phyloP scores from a whole-genome alignment of 1,140 invertebrate species.

The Drosophila seguyi region DNA sequence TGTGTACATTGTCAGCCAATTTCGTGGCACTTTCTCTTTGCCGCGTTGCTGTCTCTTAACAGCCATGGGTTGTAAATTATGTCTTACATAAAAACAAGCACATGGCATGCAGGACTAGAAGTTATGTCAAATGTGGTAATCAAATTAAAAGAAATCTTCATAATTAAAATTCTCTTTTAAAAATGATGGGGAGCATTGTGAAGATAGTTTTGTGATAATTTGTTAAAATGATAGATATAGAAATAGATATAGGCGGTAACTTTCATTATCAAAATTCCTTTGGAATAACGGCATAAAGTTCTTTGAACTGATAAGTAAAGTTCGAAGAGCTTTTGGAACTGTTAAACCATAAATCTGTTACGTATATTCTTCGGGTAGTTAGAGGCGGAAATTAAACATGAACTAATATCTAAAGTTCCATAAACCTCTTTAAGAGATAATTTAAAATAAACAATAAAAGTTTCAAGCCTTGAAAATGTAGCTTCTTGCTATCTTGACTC shows the following conservation, averaged over 20 bases:
- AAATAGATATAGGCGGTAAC: background rate
- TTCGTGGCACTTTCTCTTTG: slow-evolving; percentile 48
- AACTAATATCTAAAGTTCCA: background rate
- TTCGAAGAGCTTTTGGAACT: background rate
- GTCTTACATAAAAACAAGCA: slow-evolving; percentile 33
- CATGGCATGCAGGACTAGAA: slow-evolving; percentile 21
- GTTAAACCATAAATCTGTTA: background rate
- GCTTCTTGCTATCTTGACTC: background rate
- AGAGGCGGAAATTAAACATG: background rate
- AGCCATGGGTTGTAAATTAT: slow-evolving; percentile 23
- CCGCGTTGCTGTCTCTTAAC: background rate
- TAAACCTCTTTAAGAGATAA: too few relatives aligned
- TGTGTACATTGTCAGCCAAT: slow-evolving; percentile 45
- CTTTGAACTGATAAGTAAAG: background rate
- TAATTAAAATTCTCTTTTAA: background rate
- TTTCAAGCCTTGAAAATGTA: background rate
- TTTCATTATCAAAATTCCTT: background rate
- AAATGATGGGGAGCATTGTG: background rate
- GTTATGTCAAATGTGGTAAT: slow-evolving; percentile 41
- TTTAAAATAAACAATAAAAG: background rate
- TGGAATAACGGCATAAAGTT: background rate
- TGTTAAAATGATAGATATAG: background rate
- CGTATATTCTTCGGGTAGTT: background rate
- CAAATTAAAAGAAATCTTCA: slow-evolving; percentile 18
- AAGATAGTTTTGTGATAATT: slow-evolving; percentile 18